Base-by-base conservation (phyloP, 2,888 invertebrate species). In the Pilophorus perplexus region DNA sequence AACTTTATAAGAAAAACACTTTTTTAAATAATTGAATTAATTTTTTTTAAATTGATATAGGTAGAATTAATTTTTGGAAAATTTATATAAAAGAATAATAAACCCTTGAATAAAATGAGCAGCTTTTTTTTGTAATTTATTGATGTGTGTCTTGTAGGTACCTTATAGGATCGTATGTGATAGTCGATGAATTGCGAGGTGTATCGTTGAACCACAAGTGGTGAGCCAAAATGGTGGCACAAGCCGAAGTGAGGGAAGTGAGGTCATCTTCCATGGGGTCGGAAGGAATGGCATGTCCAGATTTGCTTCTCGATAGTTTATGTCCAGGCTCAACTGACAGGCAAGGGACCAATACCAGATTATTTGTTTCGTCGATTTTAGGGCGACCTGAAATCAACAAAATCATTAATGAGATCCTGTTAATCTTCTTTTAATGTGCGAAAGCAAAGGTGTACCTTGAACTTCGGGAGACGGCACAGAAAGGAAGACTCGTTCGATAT, bases 401-500 rank as follows among this genome's bases (percentile, higher is more conserved):
- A 18, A 20, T 42, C n/a, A 48, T 48, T 3, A 6, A 48, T 48
- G 42, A 42, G 12, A 12, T 6, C 33, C 6, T 12, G 33, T 8
- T 33, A 33, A 33, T 33, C 33, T 44, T 16, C 5, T 8, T 44
- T 44, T n/a, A 8, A 44, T 44, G 33, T 33, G 12, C 6, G 33
- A 33, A 33, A 8, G 33, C n/a, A n/a, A n/a, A n/a, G n/a, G n/a
- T n/a, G n/a, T 2, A 52, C 54, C 54, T 38, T 23, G 16, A 12
- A 38, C 16, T 46, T 44, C 28, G 23, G 16, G 33, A 33, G 62
- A 50, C n/a, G 67, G 28, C n/a, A 46, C 25, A 28, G 69, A 60
- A 6, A 69, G 37, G 25, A 93, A 90, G 33, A 90, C 86, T 67
- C 86, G 82, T 74, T 90, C 85, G 62, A 93, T 83, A 73, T 90